Evolutionary conservation across 2,888 invertebrate genomes (phyloP).

Genomic region (Xanthorhoe spadicearia): DNA sequence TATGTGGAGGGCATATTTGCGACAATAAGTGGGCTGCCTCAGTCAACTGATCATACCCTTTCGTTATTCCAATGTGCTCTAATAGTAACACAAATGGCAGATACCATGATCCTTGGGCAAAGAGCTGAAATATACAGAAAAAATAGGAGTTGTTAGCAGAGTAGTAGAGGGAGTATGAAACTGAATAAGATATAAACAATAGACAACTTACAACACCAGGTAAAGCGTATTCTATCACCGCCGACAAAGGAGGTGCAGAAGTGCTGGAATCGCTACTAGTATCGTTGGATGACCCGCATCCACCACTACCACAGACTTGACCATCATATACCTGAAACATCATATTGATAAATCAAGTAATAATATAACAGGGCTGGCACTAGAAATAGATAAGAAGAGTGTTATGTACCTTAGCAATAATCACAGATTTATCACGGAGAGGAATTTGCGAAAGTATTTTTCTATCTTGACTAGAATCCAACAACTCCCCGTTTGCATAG

Average conservation of each 20-base stretch:
- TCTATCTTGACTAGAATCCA: conserved; percentile 94
- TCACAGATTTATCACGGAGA: conserved; percentile 94
- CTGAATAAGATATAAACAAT: not conserved
- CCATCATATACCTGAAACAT: conserved; percentile 72
- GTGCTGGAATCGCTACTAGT: conserved; percentile 98
- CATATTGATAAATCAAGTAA: not conserved
- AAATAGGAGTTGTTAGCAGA: too few species aligned
- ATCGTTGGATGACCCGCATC: conserved; percentile 86
- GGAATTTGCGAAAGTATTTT: conserved; percentile 94
- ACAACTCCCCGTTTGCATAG: conserved; percentile 93
- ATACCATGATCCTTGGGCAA: conserved; percentile 92
- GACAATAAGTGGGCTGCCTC: conserved; percentile 93
- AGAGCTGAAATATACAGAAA: conserved; percentile 86
- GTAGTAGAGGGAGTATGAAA: not conserved
- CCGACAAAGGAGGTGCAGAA: conserved; percentile 94
- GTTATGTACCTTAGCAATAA: conserved; percentile 74
- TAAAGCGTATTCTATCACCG: conserved; percentile 94
- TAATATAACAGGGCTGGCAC: not conserved
- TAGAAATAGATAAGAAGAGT: not conserved
- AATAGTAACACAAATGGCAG: conserved; percentile 93
- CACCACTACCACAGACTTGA: conserved; percentile 78
- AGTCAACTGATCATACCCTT: conserved; percentile 91
- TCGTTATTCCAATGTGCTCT: conserved; percentile 93
- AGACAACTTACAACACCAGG: conserved; percentile 93
- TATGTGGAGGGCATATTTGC: conserved; percentile 92